Evolutionary conservation across 2,888 invertebrate species (phyloP).

Genomic region (Polyommatus icarus): DNA sequence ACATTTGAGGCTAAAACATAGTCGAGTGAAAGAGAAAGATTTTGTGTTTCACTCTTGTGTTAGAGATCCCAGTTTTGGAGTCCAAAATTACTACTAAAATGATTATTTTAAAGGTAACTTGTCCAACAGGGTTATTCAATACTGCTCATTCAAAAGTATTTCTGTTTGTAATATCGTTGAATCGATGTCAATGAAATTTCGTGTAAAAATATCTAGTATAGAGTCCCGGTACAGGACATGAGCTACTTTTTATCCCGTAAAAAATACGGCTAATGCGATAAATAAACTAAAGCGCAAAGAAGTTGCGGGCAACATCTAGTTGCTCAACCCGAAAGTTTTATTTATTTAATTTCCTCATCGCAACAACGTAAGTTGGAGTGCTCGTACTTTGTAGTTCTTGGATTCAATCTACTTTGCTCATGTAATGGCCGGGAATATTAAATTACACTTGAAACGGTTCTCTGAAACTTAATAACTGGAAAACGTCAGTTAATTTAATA

Average conservation of each 20-base stretch:
- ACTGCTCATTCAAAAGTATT: too few relatives aligned
- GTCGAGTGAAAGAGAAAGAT: too few relatives aligned
- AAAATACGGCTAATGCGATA: background rate
- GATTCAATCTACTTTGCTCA: background rate
- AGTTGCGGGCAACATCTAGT: background rate
- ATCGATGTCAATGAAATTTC: too few relatives aligned
- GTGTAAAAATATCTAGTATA: too few relatives aligned
- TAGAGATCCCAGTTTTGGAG: too few relatives aligned
- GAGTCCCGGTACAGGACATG: background rate
- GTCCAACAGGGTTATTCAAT: too few relatives aligned
- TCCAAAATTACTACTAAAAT: too few relatives aligned
- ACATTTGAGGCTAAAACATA: too few relatives aligned
- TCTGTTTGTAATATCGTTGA: too few relatives aligned
- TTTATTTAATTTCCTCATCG: background rate
- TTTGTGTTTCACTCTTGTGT: too few relatives aligned
- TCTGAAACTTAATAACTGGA: background rate
- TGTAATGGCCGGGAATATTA: conserved; percentile 3
- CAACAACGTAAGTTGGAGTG: background rate
- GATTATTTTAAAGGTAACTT: too few relatives aligned
- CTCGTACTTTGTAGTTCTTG: background rate
- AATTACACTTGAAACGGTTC: background rate
- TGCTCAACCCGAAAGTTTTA: background rate
- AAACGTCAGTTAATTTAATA: background rate
- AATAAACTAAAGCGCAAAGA: background rate
- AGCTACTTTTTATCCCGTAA: background rate